Percentiles rank a stretch among this genome's conserved stretches.
Conservation (phyloP, 2,888 invertebrate genomes). For the Pimpla rufipes region DNA sequence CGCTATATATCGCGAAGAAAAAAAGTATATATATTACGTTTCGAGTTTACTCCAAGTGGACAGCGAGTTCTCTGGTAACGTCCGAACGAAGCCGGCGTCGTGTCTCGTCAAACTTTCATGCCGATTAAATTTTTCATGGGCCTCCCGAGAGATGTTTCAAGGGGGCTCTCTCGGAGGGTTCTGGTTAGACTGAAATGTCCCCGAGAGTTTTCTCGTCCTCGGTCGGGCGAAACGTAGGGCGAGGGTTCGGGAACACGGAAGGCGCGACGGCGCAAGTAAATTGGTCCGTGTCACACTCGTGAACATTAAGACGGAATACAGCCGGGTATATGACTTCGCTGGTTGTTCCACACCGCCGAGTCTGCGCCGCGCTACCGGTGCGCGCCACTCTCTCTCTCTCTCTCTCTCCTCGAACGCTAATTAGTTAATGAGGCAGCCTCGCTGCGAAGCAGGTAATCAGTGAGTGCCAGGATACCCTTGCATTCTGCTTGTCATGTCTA, state of each 20-base stretch:
- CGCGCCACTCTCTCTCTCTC: slow-evolving; percentile 38
- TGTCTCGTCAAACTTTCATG: slow-evolving; percentile 63
- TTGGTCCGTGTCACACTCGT: slow-evolving; percentile 64
- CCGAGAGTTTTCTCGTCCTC: slow-evolving; percentile 39
- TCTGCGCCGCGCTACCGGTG: slow-evolving; percentile 6
- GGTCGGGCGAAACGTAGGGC: slow-evolving; percentile 2
- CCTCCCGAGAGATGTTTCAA: slow-evolving; percentile 50
- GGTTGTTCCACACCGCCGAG: slow-evolving; percentile 26
- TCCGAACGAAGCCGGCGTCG: slow-evolving; percentile 12
- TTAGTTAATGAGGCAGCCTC: slow-evolving; percentile 70
- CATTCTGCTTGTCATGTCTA: slow-evolving; percentile 69
- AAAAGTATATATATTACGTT: background rate
- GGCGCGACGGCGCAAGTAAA: slow-evolving; percentile 52
- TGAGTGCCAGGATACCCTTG: slow-evolving; percentile 45
- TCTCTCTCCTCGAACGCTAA: slow-evolving; percentile 58
- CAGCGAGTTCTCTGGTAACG: slow-evolving; percentile 23
- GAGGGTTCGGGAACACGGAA: slow-evolving; percentile 13
- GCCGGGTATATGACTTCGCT: slow-evolving; percentile 26
- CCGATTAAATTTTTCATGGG: slow-evolving; percentile 64
- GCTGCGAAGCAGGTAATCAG: slow-evolving; percentile 67
- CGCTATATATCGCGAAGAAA: background rate
- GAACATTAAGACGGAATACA: slow-evolving; percentile 63
- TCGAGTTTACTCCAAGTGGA: slow-evolving; percentile 4
- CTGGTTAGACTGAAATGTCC: slow-evolving; percentile 51
- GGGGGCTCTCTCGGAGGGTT: slow-evolving; percentile 37